Evolutionary conservation across 92 coral and sea anemone genomes (phyloP), one percentile per base, ranked within the genome.

Genomic region (Epizoanthus scotinus): DNA sequence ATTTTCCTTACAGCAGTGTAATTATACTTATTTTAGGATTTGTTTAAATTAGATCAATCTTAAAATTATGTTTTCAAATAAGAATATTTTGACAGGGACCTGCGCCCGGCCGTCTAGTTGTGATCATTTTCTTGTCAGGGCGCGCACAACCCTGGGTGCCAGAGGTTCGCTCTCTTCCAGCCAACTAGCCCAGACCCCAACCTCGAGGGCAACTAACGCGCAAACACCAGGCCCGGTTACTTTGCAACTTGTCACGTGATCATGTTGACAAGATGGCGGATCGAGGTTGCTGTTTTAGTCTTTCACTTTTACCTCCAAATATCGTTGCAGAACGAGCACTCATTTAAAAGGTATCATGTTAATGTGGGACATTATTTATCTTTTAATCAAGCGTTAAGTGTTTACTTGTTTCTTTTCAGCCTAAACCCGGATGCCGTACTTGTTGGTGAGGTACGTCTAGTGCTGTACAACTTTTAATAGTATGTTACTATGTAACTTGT

Each of bases 191-290:
- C n/a, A n/a, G n/a, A n/a, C n/a, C n/a, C n/a, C n/a, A n/a, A n/a
- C n/a, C n/a, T n/a, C n/a, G n/a, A n/a, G n/a, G n/a, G n/a, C n/a
- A n/a, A n/a, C n/a, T n/a, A n/a, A n/a, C n/a, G n/a, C n/a, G n/a
- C n/a, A n/a, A 28, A 67, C 42, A 15, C 19, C 14, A 2, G 73
- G 55, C 73, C 54, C 40, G 73, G 73, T 67, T 67, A 67, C 73
- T 36, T 36, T 29, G 73, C 52, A 44, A 44, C 1, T 42, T 44
- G 52, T 44, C 52, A 44, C 19, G 42, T 21, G 55, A 67, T 42
- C 73, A 67, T 67, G 73, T 67, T 67, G 73, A 67, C 73, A 67
- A 67, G 28, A 67, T 67, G 73, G 73, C 73, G 52, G 73, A 67
- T 52, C 2, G 52, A 22, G 56, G 29, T 67, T 38, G 8, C 8